Conservation (phyloP, 2,797 vertebrate genomes). For the Ibycter americanus region DNA sequence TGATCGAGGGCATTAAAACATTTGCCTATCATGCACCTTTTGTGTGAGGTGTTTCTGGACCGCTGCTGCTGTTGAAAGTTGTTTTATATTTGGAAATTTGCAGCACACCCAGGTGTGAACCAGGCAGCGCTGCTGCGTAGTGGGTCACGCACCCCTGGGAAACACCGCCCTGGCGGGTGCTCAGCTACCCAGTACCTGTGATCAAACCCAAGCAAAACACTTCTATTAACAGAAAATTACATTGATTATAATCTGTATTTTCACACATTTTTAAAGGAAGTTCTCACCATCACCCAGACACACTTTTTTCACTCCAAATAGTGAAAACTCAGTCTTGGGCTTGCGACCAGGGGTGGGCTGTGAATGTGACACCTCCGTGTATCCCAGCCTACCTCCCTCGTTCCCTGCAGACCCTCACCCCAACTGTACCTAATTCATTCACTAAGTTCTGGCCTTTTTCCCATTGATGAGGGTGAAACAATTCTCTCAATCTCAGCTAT, state of each 20-base stretch:
- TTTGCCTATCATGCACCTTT: not conserved
- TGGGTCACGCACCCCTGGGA: fast-evolving
- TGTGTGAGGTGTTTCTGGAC: not conserved
- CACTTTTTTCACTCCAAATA: not conserved
- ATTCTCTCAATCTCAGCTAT: not conserved
- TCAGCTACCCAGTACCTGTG: fast-evolving
- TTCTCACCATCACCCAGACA: not conserved
- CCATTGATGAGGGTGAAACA: not conserved
- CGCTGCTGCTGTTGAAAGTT: not conserved
- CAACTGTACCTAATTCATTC: not conserved
- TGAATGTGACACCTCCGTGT: not conserved
- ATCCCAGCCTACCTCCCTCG: not conserved
- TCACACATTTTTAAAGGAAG: not conserved
- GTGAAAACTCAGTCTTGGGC: not conserved
- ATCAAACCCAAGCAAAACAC: not conserved
- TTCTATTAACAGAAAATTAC: not conserved
- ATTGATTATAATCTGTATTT: not conserved
- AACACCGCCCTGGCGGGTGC: fast-evolving
- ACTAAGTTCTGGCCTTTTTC: not conserved
- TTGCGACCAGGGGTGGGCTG: not conserved
- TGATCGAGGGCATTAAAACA: fast-evolving
- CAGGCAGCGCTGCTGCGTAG: not conserved
- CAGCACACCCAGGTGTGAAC: not conserved
- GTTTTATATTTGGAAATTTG: not conserved
- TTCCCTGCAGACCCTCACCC: not conserved